Percentiles rank a stretch among this genome's conserved stretches.
Conservation (phyloP, 2,113 vertebrate genomes). For the Corythornis madagascariensis region DNA sequence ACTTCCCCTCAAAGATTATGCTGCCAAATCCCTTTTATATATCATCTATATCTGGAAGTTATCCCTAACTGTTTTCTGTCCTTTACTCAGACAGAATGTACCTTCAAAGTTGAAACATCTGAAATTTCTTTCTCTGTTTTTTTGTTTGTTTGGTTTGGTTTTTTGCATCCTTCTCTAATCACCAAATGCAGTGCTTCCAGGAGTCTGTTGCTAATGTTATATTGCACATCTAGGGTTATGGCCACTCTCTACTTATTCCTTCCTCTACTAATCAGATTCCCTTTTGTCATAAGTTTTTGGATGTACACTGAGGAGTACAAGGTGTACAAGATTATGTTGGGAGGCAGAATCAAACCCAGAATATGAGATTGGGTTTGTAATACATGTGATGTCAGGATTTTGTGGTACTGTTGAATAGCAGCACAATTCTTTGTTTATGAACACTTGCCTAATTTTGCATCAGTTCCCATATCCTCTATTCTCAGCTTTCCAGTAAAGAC, state of each 20-base stretch:
- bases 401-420: not conserved
- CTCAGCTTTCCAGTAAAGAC: not conserved
- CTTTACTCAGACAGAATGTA: not conserved
- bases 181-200: not conserved
- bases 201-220: not conserved
- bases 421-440: not conserved
- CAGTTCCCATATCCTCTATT: not conserved
- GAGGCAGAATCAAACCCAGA: not conserved
- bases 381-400: not conserved
- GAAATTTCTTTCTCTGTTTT: not conserved
- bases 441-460: not conserved
- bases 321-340: not conserved
- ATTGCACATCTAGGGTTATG: not conserved
- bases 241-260: not conserved
- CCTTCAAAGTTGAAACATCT: not conserved
- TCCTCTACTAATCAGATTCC: not conserved
- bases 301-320: not conserved
- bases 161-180: not conserved
- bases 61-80: not conserved
- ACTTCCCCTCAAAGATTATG: not conserved
- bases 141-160: not conserved
- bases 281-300: not conserved
- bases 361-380: not conserved
- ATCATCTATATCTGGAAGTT: not conserved
- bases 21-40: not conserved